A percentile compares a stretch with the other conserved stretches of the same genome.
phyloP scores from a whole-genome alignment of 2,888 invertebrate species.

The Polydesmus complanatus region DNA sequence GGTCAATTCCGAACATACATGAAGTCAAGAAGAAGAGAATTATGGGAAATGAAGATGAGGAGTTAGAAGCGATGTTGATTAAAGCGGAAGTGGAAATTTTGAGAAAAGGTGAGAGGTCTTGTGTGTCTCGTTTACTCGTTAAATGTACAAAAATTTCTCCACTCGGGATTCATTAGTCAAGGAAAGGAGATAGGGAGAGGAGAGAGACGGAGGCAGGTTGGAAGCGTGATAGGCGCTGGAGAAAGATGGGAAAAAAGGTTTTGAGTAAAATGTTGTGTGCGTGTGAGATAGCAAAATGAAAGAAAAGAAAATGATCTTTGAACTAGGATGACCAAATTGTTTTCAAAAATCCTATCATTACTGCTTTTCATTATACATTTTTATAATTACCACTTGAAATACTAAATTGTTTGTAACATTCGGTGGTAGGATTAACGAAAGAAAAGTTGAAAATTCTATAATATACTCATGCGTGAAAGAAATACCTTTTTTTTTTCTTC shows the following conservation, averaged over 20 bases:
- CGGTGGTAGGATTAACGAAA: too few relatives aligned
- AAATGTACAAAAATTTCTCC: too few relatives aligned
- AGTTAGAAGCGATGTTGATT: neutral
- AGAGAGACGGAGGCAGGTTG: too few relatives aligned
- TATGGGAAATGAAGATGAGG: neutral
- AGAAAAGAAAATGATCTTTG: neutral
- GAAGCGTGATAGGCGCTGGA: too few relatives aligned
- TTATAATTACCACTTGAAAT: neutral
- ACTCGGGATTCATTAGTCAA: too few relatives aligned
- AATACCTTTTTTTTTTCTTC: too few relatives aligned
- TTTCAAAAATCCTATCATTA: neutral
- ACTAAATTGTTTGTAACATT: too few relatives aligned
- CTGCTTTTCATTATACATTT: neutral
- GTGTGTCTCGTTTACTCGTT: too few relatives aligned
- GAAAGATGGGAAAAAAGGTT: neutral
- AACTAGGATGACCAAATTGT: neutral
- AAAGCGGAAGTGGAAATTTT: neutral
- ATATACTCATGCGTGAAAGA: too few relatives aligned
- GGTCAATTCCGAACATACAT: neutral
- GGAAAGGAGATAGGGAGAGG: too few relatives aligned
- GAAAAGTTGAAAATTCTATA: too few relatives aligned
- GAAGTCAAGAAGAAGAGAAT: neutral
- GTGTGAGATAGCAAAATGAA: neutral
- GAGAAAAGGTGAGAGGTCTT: neutral
- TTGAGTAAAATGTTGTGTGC: neutral